Percentiles rank a stretch among this genome's conserved stretches.
These are phyloP conservation scores for Serinus canaria DNA, from an alignment of 2,113 vertebrate genomes.

Conservation along the genomic window DNA sequence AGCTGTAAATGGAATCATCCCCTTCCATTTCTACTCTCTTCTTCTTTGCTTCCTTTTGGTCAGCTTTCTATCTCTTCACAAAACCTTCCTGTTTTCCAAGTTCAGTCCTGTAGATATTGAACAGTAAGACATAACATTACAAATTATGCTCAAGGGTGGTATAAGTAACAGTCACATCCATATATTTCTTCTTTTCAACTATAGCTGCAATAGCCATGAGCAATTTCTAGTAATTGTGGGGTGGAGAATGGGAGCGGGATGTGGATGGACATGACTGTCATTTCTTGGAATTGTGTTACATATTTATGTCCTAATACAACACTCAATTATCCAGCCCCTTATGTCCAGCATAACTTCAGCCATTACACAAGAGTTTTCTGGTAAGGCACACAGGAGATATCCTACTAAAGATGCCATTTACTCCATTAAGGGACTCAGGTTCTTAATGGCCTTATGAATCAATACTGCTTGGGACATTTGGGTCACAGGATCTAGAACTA, in stretches of 20 bases:
- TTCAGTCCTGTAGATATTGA: neutral
- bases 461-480: neutral
- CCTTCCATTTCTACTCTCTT: neutral
- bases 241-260: neutral
- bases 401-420: neutral
- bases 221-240: neutral
- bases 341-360: neutral
- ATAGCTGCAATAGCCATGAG: neutral
- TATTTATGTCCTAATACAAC: neutral
- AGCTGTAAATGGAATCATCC: neutral
- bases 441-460: constrained; percentile 2
- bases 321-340: neutral
- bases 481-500: neutral
- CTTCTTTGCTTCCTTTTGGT: neutral
- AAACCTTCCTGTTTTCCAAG: neutral
- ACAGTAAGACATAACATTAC: neutral
- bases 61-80: neutral
- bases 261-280: neutral
- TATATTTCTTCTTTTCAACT: neutral
- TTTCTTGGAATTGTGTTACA: neutral
- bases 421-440: neutral
- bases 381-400: neutral
- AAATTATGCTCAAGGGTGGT: neutral
- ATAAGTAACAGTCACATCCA: neutral
- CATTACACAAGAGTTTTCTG: neutral